These are phyloP conservation scores for Pseudochirops cupreus DNA, from an alignment of 2,797 vertebrate species.

Conservation along the genomic window DNA sequence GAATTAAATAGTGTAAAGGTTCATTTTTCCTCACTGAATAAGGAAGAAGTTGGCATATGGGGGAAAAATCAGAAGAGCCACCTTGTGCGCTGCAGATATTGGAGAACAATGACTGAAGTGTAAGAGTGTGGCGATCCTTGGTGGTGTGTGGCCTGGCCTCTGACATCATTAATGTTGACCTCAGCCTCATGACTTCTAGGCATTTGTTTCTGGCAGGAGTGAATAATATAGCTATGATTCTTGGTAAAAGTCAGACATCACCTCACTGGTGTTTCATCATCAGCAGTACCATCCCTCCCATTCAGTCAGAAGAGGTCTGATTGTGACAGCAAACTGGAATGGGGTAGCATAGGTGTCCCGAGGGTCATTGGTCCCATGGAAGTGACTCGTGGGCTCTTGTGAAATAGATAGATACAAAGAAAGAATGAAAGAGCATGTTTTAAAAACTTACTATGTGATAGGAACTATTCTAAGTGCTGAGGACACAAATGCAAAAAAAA, in stretches of 20 bases:
- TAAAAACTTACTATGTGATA: not conserved
- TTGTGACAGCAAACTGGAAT: not conserved
- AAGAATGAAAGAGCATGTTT: not conserved
- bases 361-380: not conserved
- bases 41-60: conserved; percentile 52
- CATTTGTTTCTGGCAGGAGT: not conserved
- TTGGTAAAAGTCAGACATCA: conserved; percentile 9
- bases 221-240: conserved; percentile 3
- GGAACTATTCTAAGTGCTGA: not conserved
- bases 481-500: not conserved
- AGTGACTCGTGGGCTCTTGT: not conserved
- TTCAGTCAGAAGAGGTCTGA: not conserved
- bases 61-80: not conserved
- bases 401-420: not conserved
- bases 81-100: not conserved
- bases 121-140: not conserved
- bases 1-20: conserved; percentile 55
- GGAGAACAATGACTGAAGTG: not conserved
- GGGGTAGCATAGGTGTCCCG: not conserved
- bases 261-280: not conserved
- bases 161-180: not conserved
- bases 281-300: not conserved
- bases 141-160: not conserved
- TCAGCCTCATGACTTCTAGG: not conserved
- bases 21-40: conserved; percentile 67